Conservation (phyloP, 2,797 vertebrate genomes). For the Syngnathus acus region DNA sequence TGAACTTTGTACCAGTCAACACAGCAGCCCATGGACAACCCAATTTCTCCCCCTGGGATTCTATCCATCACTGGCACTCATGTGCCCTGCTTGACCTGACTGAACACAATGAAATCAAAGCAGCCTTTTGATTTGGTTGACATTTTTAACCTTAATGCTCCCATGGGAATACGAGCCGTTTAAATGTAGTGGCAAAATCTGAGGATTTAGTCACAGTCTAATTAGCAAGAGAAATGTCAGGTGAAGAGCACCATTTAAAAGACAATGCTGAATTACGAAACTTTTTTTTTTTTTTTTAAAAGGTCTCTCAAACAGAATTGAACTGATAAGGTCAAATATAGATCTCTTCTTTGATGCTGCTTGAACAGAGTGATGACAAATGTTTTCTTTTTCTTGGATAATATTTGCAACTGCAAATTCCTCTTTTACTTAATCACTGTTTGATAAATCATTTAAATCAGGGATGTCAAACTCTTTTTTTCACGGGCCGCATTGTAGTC, state of each 20-base stretch:
- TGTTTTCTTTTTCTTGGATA: too few relatives aligned
- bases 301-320: too few relatives aligned
- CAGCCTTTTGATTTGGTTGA: background rate
- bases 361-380: too few relatives aligned
- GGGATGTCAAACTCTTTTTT: too few relatives aligned
- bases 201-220: background rate
- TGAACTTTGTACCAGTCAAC: slow-evolving; percentile 9
- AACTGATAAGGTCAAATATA: too few relatives aligned
- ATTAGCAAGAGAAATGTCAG: background rate
- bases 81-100: background rate
- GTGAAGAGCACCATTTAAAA: background rate
- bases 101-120: background rate
- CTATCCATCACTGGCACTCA: background rate
- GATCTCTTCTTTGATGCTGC: too few relatives aligned
- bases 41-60: background rate
- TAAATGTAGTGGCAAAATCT: background rate
- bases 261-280: too few relatives aligned
- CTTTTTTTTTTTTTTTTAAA: too few relatives aligned
- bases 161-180: background rate
- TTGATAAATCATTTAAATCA: too few relatives aligned
- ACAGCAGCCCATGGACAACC: background rate
- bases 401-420: too few relatives aligned
- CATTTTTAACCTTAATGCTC: background rate
- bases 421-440: too few relatives aligned
- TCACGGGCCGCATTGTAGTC: too few relatives aligned